Percentiles rank a stretch among this genome's conserved stretches.
These are phyloP conservation scores for Agrochola lota DNA, from an alignment of 2,888 invertebrate species.

Conservation along the genomic window DNA sequence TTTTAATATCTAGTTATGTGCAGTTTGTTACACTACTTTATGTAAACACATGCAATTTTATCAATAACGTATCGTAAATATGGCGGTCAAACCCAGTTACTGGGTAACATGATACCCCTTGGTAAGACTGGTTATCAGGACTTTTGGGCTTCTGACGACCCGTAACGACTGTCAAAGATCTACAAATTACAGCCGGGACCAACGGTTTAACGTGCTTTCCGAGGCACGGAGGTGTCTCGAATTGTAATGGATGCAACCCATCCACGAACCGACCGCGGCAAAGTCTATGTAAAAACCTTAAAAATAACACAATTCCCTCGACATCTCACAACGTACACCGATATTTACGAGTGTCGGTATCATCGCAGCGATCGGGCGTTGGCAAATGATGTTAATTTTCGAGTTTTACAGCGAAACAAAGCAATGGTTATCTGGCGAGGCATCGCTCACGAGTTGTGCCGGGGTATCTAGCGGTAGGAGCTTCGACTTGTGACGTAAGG, in stretches of 20 bases:
- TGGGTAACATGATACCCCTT: neutral
- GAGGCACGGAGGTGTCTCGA: neutral
- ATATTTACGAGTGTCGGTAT: slow-evolving; percentile 78
- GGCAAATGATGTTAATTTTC: slow-evolving; percentile 90
- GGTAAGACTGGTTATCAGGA: neutral
- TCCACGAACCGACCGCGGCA: neutral
- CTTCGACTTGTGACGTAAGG: slow-evolving; percentile 71
- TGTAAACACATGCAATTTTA: too few relatives aligned
- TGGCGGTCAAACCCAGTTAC: neutral
- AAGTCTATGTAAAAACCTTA: neutral
- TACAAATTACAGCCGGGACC: too few relatives aligned
- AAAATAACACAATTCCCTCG: slow-evolving; percentile 43
- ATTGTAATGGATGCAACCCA: neutral
- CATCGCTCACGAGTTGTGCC: slow-evolving; percentile 87
- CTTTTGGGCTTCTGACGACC: neutral
- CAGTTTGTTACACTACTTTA: too few relatives aligned
- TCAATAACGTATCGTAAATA: too few relatives aligned
- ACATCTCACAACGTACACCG: slow-evolving; percentile 49
- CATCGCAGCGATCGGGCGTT: slow-evolving; percentile 85
- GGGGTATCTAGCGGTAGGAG: slow-evolving; percentile 77
- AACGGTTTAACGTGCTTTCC: neutral
- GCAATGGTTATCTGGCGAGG: slow-evolving; percentile 85
- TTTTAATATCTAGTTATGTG: too few relatives aligned
- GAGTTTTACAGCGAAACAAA: slow-evolving; percentile 89
- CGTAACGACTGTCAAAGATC: too few relatives aligned